These are phyloP conservation scores for Raphicerus campestris DNA, from an alignment of 2,113 vertebrate species.

Conservation along the genomic window DNA sequence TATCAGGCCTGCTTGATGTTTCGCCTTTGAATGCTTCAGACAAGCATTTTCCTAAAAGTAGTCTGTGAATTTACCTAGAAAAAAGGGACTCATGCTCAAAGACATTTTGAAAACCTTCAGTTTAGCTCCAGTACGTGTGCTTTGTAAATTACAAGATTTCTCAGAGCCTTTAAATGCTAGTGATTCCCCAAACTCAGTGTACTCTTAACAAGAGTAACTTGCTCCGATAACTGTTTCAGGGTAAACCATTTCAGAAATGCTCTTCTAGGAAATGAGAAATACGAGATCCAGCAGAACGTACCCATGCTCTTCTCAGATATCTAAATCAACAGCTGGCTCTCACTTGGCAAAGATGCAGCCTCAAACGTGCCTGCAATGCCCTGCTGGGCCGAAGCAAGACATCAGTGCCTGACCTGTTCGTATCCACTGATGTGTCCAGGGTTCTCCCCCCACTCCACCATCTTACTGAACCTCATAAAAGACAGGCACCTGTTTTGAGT, in stretches of 20 bases:
- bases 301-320: not conserved
- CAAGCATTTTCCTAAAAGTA: not conserved
- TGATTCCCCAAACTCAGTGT: not conserved
- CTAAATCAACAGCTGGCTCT: not conserved
- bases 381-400: not conserved
- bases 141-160: not conserved
- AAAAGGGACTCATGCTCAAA: not conserved
- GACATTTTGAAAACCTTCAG: not conserved
- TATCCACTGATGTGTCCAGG: too few species aligned
- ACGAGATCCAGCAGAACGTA: not conserved
- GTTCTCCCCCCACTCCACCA: too few species aligned
- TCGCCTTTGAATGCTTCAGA: not conserved
- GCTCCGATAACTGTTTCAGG: not conserved
- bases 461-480: not conserved
- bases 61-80: not conserved
- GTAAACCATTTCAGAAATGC: not conserved
- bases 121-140: not conserved
- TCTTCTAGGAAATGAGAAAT: not conserved
- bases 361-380: too few species aligned
- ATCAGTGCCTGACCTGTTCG: not conserved
- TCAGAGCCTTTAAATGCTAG: not conserved
- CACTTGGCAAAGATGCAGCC: too few species aligned
- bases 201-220: not conserved
- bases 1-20: not conserved
- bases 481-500: accelerated